Conservation (phyloP, 30 jellyfish, hydroid and myxozoan species). For the Haliclystus octoradiatus region DNA sequence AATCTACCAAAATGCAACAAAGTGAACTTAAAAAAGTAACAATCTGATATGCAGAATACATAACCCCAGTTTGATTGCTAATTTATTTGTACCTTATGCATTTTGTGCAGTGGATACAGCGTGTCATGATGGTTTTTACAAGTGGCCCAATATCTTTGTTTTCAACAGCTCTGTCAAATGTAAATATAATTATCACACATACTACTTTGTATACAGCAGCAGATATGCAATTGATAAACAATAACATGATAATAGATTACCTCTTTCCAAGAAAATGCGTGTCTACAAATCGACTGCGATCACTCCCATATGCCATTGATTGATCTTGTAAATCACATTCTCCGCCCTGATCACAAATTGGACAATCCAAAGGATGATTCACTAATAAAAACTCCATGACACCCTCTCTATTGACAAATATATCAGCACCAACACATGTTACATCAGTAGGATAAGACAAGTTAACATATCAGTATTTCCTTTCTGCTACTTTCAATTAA, state of each 20-base stretch:
- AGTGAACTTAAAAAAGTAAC: neutral
- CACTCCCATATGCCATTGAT: constrained; percentile 98
- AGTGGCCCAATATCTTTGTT: constrained; percentile 97
- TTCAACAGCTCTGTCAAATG: constrained; percentile 75
- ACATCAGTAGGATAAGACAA: neutral
- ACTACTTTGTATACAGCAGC: neutral
- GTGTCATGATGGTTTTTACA: constrained; percentile 96
- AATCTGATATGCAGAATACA: neutral
- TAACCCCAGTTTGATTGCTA: neutral
- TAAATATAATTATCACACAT: neutral
- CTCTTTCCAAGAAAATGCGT: constrained; percentile 81
- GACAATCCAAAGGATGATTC: constrained; percentile 99
- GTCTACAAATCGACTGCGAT: constrained; percentile 93
- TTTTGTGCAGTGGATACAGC: constrained; percentile 98
- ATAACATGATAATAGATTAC: constrained; percentile 17
- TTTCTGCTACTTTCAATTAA: too few relatives aligned
- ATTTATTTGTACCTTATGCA: constrained; percentile 58
- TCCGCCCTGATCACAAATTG: constrained; percentile 99
- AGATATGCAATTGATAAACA: neutral
- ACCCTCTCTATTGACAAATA: constrained; percentile 66
- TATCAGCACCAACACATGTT: neutral
- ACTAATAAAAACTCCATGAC: constrained; percentile 97
- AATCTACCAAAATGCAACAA: constrained; percentile 38
- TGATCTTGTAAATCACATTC: constrained; percentile 99
- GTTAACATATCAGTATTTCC: too few relatives aligned